A percentile compares a stretch with the other conserved stretches of the same genome.
Evolutionary conservation across 2,797 vertebrate species (phyloP).

Genomic region (Enteromius fasciolatus): DNA sequence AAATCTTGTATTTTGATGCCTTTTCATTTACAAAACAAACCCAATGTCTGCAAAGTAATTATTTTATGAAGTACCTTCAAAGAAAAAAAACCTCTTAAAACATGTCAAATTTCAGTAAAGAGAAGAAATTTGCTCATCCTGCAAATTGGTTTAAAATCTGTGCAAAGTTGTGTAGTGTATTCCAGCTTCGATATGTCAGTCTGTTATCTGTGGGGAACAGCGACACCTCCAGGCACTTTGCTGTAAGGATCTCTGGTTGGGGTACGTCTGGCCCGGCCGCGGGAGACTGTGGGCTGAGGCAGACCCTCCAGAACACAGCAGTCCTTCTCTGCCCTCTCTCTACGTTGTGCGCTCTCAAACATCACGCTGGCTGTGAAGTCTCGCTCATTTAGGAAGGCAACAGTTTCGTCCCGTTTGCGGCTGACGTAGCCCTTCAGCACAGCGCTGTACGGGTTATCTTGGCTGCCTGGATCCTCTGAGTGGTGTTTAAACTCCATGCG

Average conservation of each 20-base stretch:
- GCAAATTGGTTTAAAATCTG: not conserved
- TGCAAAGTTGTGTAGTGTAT: not conserved
- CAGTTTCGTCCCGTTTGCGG: conserved; percentile 74
- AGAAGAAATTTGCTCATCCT: not conserved
- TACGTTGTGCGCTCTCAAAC: conserved; percentile 68
- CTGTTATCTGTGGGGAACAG: conserved; percentile 59
- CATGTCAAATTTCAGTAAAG: not conserved
- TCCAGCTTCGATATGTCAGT: too few relatives aligned
- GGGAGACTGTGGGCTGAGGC: conserved; percentile 46
- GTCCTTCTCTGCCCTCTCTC: conserved; percentile 70
- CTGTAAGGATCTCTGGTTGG: conserved; percentile 70
- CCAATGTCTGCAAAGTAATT: not conserved
- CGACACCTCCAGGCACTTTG: conserved; percentile 65
- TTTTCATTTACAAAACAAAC: not conserved
- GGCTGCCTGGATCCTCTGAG: conserved; percentile 62
- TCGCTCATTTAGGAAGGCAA: conserved; percentile 73
- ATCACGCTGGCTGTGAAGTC: conserved; percentile 78
- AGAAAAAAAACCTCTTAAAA: not conserved
- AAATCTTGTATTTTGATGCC: not conserved
- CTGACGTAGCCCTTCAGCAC: conserved; percentile 78
- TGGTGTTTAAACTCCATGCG: conserved; percentile 79
- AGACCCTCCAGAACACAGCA: conserved; percentile 71
- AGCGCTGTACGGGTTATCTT: conserved; percentile 74
- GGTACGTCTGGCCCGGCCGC: conserved; percentile 65
- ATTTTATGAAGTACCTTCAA: not conserved